These are phyloP conservation scores for Nemopilema nomurai DNA, from an alignment of 30 jellyfish, hydroid and myxozoan species.

Conservation along the genomic window DNA sequence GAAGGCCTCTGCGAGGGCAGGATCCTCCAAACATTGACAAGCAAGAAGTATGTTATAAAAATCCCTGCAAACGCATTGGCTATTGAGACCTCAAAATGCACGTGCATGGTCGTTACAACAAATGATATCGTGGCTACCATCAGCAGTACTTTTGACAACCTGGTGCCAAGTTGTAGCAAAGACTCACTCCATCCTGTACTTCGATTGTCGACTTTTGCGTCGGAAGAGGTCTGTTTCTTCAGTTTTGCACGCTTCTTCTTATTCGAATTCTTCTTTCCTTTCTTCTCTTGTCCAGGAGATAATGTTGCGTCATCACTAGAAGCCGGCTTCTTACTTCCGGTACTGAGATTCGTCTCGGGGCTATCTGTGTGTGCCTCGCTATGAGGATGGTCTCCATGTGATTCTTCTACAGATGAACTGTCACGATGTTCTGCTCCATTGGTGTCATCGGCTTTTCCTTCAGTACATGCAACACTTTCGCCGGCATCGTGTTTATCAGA, in stretches of 20 bases:
- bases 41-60: constrained; percentile 23
- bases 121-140: neutral
- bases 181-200: neutral
- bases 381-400: neutral
- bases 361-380: neutral
- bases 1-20: neutral
- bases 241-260: constrained; percentile 1
- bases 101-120: neutral
- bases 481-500: neutral
- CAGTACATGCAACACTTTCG: neutral
- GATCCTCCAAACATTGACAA: constrained; percentile 26
- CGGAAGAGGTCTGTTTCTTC: neutral
- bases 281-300: neutral
- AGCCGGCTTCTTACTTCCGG: neutral
- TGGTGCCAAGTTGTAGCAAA: neutral
- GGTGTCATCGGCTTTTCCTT: neutral
- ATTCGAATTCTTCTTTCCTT: constrained; percentile 1
- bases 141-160: neutral
- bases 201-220: neutral
- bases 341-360: neutral
- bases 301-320: constrained; percentile 5
- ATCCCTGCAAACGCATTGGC: constrained; percentile 10
- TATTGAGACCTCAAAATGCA: neutral
- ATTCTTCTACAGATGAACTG: neutral
- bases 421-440: neutral